phyloP scores from a whole-genome alignment of 2,113 vertebrate genomes.

The Onychostruthus taczanowskii region DNA sequence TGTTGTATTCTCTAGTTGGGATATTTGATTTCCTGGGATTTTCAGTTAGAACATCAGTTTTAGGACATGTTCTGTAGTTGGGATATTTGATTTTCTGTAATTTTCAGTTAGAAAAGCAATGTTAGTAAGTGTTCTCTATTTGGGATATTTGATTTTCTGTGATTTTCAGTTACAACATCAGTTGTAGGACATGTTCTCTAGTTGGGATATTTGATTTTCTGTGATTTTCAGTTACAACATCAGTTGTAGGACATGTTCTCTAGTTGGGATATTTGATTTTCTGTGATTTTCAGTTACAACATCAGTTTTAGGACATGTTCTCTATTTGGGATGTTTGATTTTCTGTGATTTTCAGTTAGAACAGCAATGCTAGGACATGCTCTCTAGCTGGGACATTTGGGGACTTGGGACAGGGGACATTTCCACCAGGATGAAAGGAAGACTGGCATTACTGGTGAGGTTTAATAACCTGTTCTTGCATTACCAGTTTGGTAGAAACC shows the following conservation, averaged over 20 bases:
- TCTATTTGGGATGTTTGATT: neutral
- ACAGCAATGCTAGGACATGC: neutral
- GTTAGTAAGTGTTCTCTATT: too few relatives aligned
- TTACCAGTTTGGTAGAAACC: neutral
- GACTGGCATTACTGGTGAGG: neutral
- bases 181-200: too few relatives aligned
- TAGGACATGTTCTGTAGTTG: too few relatives aligned
- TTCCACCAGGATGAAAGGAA: neutral
- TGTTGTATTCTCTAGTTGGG: too few relatives aligned
- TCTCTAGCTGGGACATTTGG: neutral
- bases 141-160: too few relatives aligned
- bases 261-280: neutral
- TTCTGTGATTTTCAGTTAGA: neutral
- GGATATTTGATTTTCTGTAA: too few relatives aligned
- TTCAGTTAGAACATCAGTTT: too few relatives aligned
- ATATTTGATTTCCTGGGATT: too few relatives aligned
- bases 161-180: too few relatives aligned
- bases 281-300: neutral
- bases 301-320: rapidly evolving
- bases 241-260: rapidly evolving
- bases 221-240: neutral
- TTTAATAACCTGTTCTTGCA: neutral
- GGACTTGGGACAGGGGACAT: neutral
- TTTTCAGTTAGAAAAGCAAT: too few relatives aligned
- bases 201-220: neutral